These are phyloP conservation scores for Eupelmus urozonus DNA, from an alignment of 2,888 invertebrate species.

Conservation along the genomic window DNA sequence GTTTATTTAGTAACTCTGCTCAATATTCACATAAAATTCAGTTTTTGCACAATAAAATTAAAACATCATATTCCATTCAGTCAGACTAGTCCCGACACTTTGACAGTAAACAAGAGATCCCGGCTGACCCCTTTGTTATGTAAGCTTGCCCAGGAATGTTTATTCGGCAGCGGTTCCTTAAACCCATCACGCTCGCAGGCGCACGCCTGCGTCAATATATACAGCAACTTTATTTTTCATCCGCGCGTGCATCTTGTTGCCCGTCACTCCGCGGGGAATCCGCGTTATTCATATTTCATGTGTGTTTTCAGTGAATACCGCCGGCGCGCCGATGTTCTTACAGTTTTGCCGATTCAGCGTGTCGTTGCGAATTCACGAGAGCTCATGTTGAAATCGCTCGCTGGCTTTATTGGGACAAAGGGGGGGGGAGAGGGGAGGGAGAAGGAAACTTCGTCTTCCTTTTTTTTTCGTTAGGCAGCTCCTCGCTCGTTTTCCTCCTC, in stretches of 20 bases:
- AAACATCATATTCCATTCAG: too few relatives aligned
- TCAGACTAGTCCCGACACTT: too few relatives aligned
- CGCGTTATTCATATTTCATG: slow-evolving; percentile 51
- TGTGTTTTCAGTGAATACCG: slow-evolving; percentile 53
- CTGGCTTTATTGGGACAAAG: slow-evolving; percentile 3
- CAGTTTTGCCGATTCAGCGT: slow-evolving; percentile 51
- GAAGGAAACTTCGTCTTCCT: neutral
- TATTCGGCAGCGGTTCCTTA: slow-evolving; percentile 29
- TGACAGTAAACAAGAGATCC: neutral
- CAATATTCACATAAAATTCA: too few relatives aligned
- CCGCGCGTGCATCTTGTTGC: neutral
- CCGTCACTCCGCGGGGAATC: slow-evolving; percentile 32
- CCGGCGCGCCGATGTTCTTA: slow-evolving; percentile 13
- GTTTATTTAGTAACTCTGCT: too few relatives aligned
- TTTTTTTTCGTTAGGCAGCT: neutral
- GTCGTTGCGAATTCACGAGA: slow-evolving; percentile 48
- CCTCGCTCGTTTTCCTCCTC: neutral
- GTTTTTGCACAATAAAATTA: too few relatives aligned
- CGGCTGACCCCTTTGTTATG: slow-evolving; percentile 17
- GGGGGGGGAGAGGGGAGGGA: neutral
- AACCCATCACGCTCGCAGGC: too few relatives aligned
- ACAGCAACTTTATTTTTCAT: slow-evolving; percentile 34
- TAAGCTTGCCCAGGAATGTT: slow-evolving; percentile 33
- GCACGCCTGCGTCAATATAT: neutral
- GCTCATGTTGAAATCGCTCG: slow-evolving; percentile 19